Evolutionary conservation across 2,113 vertebrate genomes (phyloP), one percentile per base, ranked within the genome.

Genomic region (Thunnus thynnus): DNA sequence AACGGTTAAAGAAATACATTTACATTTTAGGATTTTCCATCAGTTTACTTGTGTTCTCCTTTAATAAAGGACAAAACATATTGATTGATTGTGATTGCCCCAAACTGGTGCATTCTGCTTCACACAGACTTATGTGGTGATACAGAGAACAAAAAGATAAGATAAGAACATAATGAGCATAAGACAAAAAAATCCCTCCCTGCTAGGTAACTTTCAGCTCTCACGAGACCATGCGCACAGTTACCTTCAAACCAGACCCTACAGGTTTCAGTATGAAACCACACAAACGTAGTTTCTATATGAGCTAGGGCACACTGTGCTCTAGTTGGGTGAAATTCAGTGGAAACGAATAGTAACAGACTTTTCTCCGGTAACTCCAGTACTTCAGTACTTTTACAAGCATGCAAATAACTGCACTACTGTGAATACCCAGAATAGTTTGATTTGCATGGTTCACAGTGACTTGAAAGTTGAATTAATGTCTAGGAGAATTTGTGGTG

Each of bases 271-370:
- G 56, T 16, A 46, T 54, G 32, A 88, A 88, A 88, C 66, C 51
- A 79, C 62, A 66, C 55, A 71, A 65, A 79, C 3, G 56, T 48
- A 75, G 44, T 88, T 89, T 84, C 89, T 84, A 55, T 80, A 76
- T 87, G 82, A 89, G 80, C 13, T 3, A 2, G 11, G 61, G 13
- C 47, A 44, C 18, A 41, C 4, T 17, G 30, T 27, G 57, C 8
- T 75, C 8, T 77, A 70, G 50, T 69, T 69, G 27, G 18, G 51
- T 72, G 10, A 62, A 66, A 84, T 86, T 87, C 65, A 51, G 76
- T 80, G 71, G 82, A 86, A 89, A 88, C 25, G 20, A 51, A 17
- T 9, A 72, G 50, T 18, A 58, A 81, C 58, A 73, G 56, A 63
- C 61, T 16, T 77, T 66, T 81, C 58, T 62, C 32, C 55, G 7